Percentiles rank a stretch among this genome's conserved stretches.
Evolutionary conservation across 2,888 invertebrate genomes (phyloP).

Genomic region (Sphaerophoria taeniata): DNA sequence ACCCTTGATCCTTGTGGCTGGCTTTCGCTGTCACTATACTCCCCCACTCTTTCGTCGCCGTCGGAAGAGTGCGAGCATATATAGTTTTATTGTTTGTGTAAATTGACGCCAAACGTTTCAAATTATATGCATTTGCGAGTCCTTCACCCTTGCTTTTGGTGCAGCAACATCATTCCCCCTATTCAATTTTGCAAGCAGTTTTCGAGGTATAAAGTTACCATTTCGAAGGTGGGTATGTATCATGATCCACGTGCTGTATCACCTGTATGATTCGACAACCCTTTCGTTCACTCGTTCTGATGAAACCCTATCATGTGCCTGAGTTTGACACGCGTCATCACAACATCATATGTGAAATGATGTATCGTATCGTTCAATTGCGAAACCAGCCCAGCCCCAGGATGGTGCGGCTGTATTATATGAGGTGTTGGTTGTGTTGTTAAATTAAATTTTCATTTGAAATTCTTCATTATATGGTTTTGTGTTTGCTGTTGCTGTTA

Average conservation of each 20-base stretch:
- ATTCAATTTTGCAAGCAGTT: conserved; percentile 22
- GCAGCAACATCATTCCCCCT: background rate
- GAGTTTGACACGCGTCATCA: conserved; percentile 48
- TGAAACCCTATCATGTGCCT: conserved; percentile 63
- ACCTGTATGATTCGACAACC: conserved; percentile 68
- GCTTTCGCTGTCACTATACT: background rate
- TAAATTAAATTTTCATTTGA: conserved; percentile 71
- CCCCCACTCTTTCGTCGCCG: background rate
- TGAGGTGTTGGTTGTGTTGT: conserved; percentile 68
- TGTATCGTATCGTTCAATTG: background rate
- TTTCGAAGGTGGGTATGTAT: background rate
- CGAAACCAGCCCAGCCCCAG: background rate
- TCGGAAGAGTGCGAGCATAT: conserved; percentile 8
- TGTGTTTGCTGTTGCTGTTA: background rate
- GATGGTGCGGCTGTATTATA: background rate
- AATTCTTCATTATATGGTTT: conserved; percentile 33
- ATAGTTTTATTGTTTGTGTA: conserved; percentile 39
- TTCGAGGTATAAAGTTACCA: conserved; percentile 44
- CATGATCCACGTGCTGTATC: conserved; percentile 66
- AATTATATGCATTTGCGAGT: conserved; percentile 45
- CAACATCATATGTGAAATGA: conserved; percentile 24
- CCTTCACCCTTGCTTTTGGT: background rate
- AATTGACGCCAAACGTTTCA: conserved; percentile 54
- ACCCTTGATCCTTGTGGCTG: conserved; percentile 47
- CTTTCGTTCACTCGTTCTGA: conserved; percentile 6